These are phyloP conservation scores for Apotomis betuletana DNA, from an alignment of 2,888 invertebrate species.

Conservation along the genomic window DNA sequence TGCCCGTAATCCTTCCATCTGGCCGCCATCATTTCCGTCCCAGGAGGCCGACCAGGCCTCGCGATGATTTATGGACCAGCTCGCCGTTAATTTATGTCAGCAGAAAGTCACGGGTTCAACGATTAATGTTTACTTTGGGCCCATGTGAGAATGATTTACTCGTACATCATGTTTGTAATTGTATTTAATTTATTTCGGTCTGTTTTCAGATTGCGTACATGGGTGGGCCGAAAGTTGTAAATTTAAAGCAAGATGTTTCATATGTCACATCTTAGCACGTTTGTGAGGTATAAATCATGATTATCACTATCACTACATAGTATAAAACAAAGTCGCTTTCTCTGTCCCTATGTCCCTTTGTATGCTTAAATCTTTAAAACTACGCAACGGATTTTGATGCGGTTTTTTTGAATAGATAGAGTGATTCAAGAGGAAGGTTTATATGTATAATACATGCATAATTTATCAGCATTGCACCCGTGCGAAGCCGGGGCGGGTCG, in stretches of 20 bases:
- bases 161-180: slow-evolving; percentile 15
- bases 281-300: too few species aligned
- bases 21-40: slow-evolving; percentile 12
- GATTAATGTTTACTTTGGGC: slow-evolving; percentile 34
- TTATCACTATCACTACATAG: too few species aligned
- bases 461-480: too few species aligned
- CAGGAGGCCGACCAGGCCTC: slow-evolving; percentile 15
- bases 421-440: too few species aligned
- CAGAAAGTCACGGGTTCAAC: slow-evolving; percentile 31
- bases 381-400: too few species aligned
- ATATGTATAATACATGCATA: too few species aligned
- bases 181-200: slow-evolving; percentile 23
- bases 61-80: slow-evolving; percentile 37
- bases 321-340: too few species aligned
- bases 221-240: not conserved
- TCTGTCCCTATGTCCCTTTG: too few species aligned
- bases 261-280: not conserved
- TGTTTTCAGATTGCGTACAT: not conserved
- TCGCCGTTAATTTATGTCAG: slow-evolving; percentile 37
- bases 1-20: slow-evolving; percentile 25
- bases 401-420: too few species aligned
- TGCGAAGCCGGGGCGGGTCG: too few species aligned
- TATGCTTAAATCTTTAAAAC: too few species aligned
- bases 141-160: slow-evolving; percentile 31
- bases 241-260: not conserved